phyloP scores from a whole-genome alignment of 2,113 vertebrate genomes.

The Rhabdomys dilectus region DNA sequence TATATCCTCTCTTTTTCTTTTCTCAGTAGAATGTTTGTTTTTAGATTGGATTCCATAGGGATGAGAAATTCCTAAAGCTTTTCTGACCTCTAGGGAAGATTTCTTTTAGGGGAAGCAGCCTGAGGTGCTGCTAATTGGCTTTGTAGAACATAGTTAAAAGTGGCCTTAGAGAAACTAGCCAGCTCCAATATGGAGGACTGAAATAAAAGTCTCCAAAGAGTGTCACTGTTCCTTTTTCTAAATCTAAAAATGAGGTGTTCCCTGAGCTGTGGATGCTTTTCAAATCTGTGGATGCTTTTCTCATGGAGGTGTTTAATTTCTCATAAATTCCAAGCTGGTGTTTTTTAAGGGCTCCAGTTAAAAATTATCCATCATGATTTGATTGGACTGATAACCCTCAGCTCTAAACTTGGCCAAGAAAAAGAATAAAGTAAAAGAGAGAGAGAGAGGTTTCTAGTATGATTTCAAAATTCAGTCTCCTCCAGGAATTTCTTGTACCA shows the following conservation, averaged over 20 bases:
- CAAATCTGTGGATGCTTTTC: conserved; percentile 58
- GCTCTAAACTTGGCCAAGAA: conserved; percentile 77
- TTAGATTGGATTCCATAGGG: conserved; percentile 85
- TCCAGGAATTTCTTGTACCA: conserved; percentile 83
- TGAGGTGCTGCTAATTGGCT: conserved; percentile 83
- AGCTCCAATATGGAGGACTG: not conserved
- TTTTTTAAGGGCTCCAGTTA: conserved; percentile 70
- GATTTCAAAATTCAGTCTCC: conserved; percentile 79
- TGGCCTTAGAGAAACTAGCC: conserved; percentile 62
- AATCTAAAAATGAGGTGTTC: conserved; percentile 49
- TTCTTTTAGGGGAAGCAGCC: conserved; percentile 82
- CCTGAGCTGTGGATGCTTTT: not conserved
- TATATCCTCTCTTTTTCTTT: conserved; percentile 79
- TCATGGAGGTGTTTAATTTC: conserved; percentile 61
- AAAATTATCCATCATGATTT: conserved; percentile 75
- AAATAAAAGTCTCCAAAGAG: conserved; percentile 9
- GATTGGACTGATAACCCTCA: conserved; percentile 75
- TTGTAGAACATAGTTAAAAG: conserved; percentile 79
- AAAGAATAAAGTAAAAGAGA: conserved; percentile 67
- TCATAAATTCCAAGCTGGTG: conserved; percentile 64
- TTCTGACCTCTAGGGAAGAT: conserved; percentile 85
- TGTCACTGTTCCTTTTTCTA: conserved; percentile 5
- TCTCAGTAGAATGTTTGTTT: conserved; percentile 84
- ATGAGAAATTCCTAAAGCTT: conserved; percentile 85
- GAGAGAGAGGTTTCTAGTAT: conserved; percentile 73